Conservation (phyloP, 2,888 invertebrate genomes). For the Drosophila barbarae region DNA sequence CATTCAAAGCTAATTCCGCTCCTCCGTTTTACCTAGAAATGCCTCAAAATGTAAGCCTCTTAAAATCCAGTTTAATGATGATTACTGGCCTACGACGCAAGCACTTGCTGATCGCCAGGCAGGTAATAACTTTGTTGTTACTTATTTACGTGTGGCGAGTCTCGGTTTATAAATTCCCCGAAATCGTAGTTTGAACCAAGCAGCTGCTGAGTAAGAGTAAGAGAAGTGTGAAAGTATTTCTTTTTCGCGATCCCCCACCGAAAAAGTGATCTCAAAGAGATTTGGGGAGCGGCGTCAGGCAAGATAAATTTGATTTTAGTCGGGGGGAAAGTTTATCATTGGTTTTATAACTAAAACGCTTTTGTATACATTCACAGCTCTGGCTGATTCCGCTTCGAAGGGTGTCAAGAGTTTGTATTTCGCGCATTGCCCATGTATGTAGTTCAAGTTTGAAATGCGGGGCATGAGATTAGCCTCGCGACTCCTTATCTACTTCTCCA, state of each 20-base stretch:
- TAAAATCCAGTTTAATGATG: slow-evolving; percentile 16
- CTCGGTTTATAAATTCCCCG: neutral
- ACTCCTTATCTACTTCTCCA: slow-evolving; percentile 19
- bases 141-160: slow-evolving; percentile 9
- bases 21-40: slow-evolving; percentile 1
- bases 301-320: slow-evolving; percentile 2
- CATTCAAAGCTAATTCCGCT: slow-evolving; percentile 1
- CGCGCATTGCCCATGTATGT: neutral
- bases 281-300: neutral
- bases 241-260: neutral
- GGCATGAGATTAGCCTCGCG: slow-evolving; percentile 13
- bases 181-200: slow-evolving; percentile 12
- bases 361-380: neutral
- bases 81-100: slow-evolving; percentile 3
- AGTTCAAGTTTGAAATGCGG: slow-evolving; percentile 25
- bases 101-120: slow-evolving; percentile 5
- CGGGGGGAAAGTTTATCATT: slow-evolving; percentile 14
- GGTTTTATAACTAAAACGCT: neutral
- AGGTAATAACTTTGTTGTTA: slow-evolving; percentile 2
- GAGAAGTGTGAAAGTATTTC: slow-evolving; percentile 12
- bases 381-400: neutral
- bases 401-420: slow-evolving; percentile 14
- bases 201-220: no score
- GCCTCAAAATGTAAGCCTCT: slow-evolving; percentile 4
- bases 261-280: slow-evolving; percentile 11